Conservation (phyloP, 2,797 vertebrate species). For the Thalassophryne amazonica region DNA sequence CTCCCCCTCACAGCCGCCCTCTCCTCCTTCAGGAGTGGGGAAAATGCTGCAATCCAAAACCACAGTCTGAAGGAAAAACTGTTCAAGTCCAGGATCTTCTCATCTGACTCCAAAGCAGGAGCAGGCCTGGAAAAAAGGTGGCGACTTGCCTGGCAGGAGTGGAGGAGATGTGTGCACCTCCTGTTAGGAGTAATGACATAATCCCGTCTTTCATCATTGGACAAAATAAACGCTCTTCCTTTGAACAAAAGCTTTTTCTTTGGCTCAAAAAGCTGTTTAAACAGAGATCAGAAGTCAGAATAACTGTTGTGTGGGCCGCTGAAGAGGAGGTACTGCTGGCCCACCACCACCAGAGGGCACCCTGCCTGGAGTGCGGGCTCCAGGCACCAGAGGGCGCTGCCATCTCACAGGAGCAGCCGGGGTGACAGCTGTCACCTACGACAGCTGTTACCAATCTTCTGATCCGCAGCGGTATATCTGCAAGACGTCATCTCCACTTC, state of each 20-base stretch:
- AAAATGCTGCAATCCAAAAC: constrained; percentile 54
- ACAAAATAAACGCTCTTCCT: constrained; percentile 19
- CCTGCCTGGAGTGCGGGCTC: no score
- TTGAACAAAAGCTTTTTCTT: constrained; percentile 24
- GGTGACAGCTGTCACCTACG: no score
- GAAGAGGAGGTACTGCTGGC: no score
- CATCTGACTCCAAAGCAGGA: constrained; percentile 34
- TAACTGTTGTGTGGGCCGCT: no score
- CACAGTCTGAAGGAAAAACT: constrained; percentile 53
- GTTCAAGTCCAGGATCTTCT: constrained; percentile 32
- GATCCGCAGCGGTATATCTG: no score
- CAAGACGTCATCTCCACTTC: no score
- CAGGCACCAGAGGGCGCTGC: no score
- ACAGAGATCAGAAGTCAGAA: not conserved
- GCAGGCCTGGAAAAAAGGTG: constrained; percentile 46
- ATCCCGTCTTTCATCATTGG: constrained; percentile 12
- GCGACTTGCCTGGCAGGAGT: constrained; percentile 18
- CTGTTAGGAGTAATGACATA: constrained; percentile 21
- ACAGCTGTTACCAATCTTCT: no score
- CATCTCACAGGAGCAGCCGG: no score
- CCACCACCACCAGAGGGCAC: no score
- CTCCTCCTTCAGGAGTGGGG: constrained; percentile 32
- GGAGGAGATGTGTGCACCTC: constrained; percentile 1
- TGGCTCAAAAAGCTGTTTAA: not conserved
- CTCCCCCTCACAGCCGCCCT: constrained; percentile 28